Base-by-base conservation (phyloP, 2,888 invertebrate genomes). In the Harpagoxenus sublaevis region DNA sequence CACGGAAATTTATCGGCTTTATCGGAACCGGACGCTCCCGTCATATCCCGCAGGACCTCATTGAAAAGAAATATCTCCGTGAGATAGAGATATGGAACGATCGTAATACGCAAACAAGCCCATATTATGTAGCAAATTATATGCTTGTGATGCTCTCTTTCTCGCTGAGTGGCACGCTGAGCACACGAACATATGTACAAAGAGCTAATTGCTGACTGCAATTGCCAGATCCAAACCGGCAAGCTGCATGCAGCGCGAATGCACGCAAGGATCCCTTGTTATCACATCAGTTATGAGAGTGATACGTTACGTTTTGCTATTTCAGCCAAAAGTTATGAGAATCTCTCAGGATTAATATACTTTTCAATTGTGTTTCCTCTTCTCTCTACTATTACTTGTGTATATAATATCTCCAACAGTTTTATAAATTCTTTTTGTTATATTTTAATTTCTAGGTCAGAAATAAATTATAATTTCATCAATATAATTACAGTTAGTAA, bases 1-100 rank as follows among this genome's bases (percentile, higher is more conserved):
- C 82, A 86, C 23, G 39, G 55, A 85, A 90, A 89, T 90, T 88
- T 89, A 90, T 90, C 87, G 88, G 83, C 86, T 87, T 88, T 89
- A 89, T 90, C 88, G 86, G 79, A 83, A 65, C 71, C 68, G 81
- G 77, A 87, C 66, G 31, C 66, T 57, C 86, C 60, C 71, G 60
- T 79, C 86, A 68, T 85, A 77, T 74, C 88, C 77, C 85, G 63
- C 5, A 70, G 84, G 77, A 70, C 83, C 75, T 90, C 88, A 90
- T 90, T 89, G 91, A 88, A 90, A 87, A 86, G 84, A 87, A 83
- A 85, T 88, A 89, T 81, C 83, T 66, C 31, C 74, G 42, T 53
- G n/a, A 57, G 42, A 4, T 4, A 53, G 39, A 48, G 71, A 81
- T 51, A 23, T 62, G 39, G 63, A 71, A 65, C 5, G 74, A 75